These are phyloP conservation scores for Platanista minor DNA, from an alignment of 2,113 vertebrate species.

Conservation along the genomic window DNA sequence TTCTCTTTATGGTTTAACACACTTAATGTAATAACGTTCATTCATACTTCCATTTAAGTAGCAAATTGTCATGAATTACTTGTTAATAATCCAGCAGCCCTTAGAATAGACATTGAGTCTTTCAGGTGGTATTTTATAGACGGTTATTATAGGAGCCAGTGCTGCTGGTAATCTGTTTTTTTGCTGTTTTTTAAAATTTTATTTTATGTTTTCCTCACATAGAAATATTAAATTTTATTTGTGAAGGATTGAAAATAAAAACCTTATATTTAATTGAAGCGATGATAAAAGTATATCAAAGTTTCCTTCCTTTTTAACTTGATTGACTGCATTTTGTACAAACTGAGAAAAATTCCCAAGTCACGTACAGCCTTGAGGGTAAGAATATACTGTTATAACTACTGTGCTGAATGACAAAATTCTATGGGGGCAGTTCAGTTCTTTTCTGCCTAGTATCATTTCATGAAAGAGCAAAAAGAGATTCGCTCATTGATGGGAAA, in stretches of 20 bases:
- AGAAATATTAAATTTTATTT: neutral
- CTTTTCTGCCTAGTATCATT: neutral
- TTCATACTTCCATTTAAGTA: neutral
- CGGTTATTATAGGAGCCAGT: neutral
- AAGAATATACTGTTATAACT: neutral
- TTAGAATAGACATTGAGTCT: neutral
- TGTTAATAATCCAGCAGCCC: neutral
- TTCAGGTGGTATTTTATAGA: neutral
- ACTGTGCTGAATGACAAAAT: neutral
- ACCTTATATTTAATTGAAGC: neutral
- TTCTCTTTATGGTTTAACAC: neutral
- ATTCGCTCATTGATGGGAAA: accelerated
- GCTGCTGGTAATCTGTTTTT: neutral
- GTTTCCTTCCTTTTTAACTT: neutral
- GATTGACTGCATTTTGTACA: neutral
- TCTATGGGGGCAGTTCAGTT: neutral
- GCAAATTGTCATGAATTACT: neutral
- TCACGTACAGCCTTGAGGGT: neutral
- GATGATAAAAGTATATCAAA: neutral
- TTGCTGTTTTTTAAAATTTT: neutral
- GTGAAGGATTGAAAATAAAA: neutral
- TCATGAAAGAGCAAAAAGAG: neutral
- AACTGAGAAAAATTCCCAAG: neutral
- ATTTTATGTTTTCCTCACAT: neutral
- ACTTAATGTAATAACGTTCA: neutral